A percentile compares a stretch with the other conserved stretches of the same genome.
Evolutionary conservation across 2,113 vertebrate species (phyloP).

Genomic region (Aleadryas rufinucha): DNA sequence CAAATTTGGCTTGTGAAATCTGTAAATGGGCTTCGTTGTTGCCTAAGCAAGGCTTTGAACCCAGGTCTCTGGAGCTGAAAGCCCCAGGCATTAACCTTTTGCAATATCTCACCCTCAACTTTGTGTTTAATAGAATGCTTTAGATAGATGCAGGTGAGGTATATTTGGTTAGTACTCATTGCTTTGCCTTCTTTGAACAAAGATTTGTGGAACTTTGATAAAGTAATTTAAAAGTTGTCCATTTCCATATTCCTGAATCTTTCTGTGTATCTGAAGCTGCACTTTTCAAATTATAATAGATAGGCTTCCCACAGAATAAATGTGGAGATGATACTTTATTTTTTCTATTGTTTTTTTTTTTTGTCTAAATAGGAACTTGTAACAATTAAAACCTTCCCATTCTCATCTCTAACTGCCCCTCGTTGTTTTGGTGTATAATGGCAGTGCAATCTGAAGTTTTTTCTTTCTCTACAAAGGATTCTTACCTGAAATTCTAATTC

Average conservation of each 20-base stretch:
- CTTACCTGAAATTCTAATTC: not conserved
- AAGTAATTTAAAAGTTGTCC: not conserved
- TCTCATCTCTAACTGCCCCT: not conserved
- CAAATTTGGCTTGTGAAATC: not conserved
- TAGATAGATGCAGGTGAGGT: not conserved
- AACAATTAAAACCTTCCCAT: not conserved
- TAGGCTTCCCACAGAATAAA: not conserved
- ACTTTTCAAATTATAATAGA: not conserved
- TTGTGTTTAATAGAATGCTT: constrained; percentile 21
- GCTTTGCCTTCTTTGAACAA: not conserved
- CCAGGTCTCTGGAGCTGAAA: not conserved
- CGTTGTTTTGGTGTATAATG: not conserved
- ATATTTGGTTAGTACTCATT: constrained; percentile 17
- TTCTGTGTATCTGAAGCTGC: not conserved
- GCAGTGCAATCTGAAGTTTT: not conserved
- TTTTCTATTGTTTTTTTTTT: not conserved
- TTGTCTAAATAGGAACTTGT: not conserved
- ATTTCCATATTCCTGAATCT: not conserved
- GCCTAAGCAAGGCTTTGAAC: not conserved
- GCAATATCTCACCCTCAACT: not conserved
- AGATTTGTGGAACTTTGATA: not conserved
- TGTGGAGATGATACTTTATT: not conserved
- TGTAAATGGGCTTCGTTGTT: not conserved
- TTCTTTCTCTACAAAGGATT: not conserved
- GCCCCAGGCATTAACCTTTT: not conserved